Evolutionary conservation across 1,140 invertebrate species (phyloP).

Genomic region (Alviniconcha marisindica): DNA sequence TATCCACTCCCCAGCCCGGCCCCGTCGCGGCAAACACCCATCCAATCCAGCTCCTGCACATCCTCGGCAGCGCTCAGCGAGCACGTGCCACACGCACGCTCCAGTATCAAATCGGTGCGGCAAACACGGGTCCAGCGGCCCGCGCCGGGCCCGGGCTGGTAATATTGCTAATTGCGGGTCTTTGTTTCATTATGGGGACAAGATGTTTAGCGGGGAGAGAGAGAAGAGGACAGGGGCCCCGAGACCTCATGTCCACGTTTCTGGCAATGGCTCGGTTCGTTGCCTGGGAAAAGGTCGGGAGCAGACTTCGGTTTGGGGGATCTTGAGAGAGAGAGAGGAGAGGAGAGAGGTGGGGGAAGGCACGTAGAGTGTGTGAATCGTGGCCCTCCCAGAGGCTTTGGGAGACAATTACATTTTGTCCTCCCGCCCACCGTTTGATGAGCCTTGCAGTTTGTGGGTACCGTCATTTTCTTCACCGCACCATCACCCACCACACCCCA

Average conservation of each 20-base stretch:
- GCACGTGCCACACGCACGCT: neutral
- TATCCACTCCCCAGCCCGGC: no score
- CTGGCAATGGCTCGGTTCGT: neutral
- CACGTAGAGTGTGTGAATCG: neutral
- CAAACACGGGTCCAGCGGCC: neutral
- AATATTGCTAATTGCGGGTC: conserved; percentile 32
- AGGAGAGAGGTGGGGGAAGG: no score
- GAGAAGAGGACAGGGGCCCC: neutral
- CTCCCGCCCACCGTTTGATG: neutral
- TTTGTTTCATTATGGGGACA: conserved; percentile 31
- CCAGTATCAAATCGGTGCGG: neutral
- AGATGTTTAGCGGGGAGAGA: conserved; percentile 22
- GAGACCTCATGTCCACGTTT: no score
- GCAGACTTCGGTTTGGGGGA: neutral
- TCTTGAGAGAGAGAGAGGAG: no score
- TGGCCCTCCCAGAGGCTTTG: no score
- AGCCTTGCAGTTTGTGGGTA: neutral
- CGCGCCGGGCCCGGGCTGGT: neutral
- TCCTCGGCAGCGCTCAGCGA: no score
- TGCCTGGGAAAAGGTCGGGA: neutral
- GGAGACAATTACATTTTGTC: neutral
- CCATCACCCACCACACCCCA: neutral
- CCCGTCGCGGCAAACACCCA: neutral
- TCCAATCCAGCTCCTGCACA: conserved; percentile 1
- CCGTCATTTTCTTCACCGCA: neutral